Conservation (phyloP, 2,888 invertebrate genomes). For the Griposia aprilina region DNA sequence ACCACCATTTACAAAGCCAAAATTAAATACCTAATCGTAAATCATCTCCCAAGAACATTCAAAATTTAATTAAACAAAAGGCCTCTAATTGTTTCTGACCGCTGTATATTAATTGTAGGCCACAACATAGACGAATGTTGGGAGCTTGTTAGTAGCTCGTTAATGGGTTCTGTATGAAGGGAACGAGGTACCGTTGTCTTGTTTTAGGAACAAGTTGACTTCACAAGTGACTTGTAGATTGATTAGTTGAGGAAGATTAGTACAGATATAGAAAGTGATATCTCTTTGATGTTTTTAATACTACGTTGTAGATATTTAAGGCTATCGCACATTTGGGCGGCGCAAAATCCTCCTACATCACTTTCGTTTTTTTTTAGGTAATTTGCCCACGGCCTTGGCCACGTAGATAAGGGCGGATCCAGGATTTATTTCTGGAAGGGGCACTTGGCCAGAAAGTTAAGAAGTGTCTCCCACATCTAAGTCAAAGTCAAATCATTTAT, state of each 20-base stretch:
- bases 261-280: not conserved
- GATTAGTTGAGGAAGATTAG: not conserved
- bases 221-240: not conserved
- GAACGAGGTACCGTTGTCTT: not conserved
- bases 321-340: not conserved
- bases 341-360: not conserved
- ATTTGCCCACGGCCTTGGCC: not conserved
- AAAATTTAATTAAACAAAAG: constrained; percentile 27
- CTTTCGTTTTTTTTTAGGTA: not conserved
- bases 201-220: not conserved
- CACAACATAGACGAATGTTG: constrained; percentile 33
- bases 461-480: no score
- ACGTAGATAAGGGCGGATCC: no score
- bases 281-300: constrained; percentile 4
- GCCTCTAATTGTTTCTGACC: constrained; percentile 36
- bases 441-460: no score
- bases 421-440: no score
- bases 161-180: not conserved
- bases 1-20: not conserved
- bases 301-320: not conserved
- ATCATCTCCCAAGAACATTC: not conserved
- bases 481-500: no score
- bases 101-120: constrained; percentile 24
- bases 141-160: constrained; percentile 13
- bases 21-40: not conserved